These are phyloP conservation scores for Philopotamus ludificatus DNA, from an alignment of 1,140 invertebrate genomes.

Conservation along the genomic window DNA sequence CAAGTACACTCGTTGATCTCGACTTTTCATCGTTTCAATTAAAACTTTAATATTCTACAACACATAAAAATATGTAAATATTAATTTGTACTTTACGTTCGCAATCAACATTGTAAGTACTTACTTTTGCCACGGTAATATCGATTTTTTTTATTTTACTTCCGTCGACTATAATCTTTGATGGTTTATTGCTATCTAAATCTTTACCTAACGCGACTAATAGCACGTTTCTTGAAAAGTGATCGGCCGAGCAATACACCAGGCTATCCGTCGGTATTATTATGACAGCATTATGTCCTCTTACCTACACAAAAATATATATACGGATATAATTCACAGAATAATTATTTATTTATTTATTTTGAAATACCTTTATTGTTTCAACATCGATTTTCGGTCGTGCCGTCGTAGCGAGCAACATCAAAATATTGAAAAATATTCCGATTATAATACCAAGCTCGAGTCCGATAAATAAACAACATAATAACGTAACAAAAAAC, in stretches of 20 bases:
- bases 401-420: slow-evolving; percentile 72
- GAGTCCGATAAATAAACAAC: slow-evolving; percentile 70
- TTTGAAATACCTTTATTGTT: slow-evolving; percentile 52
- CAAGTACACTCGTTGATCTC: slow-evolving; percentile 47
- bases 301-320: slow-evolving; percentile 25
- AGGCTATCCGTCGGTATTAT: slow-evolving; percentile 23
- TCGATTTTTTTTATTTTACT: slow-evolving; percentile 58
- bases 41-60: slow-evolving; percentile 47
- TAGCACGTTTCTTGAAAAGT: slow-evolving; percentile 36
- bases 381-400: slow-evolving; percentile 65
- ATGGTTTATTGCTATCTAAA: slow-evolving; percentile 42
- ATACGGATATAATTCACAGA: slow-evolving; percentile 8
- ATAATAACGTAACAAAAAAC: slow-evolving; percentile 65
- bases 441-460: slow-evolving; percentile 79
- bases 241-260: slow-evolving; percentile 38
- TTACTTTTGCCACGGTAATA: slow-evolving; percentile 59
- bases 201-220: slow-evolving; percentile 44
- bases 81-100: slow-evolving; percentile 17
- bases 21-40: slow-evolving; percentile 45
- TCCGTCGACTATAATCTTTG: slow-evolving; percentile 60
- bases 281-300: slow-evolving; percentile 26
- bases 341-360: background rate
- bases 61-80: slow-evolving; percentile 8
- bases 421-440: slow-evolving; percentile 69
- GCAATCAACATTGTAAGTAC: slow-evolving; percentile 12